phyloP scores from a whole-genome alignment of 2,888 invertebrate genomes.

The Automeris io region DNA sequence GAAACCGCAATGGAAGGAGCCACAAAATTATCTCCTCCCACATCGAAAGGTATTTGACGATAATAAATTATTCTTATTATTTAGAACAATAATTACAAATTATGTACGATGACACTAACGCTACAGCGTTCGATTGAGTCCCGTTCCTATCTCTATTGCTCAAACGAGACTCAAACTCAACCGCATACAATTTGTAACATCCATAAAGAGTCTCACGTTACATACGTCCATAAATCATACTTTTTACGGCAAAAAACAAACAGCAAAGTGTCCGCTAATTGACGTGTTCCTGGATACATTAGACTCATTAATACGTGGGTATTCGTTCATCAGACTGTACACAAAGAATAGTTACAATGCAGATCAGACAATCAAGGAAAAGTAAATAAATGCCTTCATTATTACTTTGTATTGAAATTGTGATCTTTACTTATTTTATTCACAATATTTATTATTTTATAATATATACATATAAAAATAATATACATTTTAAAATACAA shows the following conservation, averaged over 20 bases:
- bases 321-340: slow-evolving; percentile 23
- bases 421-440: no score
- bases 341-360: slow-evolving; percentile 16
- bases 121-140: no score
- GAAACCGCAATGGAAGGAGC: no score
- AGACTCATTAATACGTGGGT: slow-evolving; percentile 25
- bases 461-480: no score
- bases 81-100: no score
- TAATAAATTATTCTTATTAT: no score
- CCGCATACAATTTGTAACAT: slow-evolving; percentile 64
- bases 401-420: no score
- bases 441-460: no score
- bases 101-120: no score
- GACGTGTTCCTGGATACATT: slow-evolving; percentile 64
- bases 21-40: no score
- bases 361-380: slow-evolving; percentile 3
- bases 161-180: slow-evolving; percentile 32
- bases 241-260: slow-evolving; percentile 49
- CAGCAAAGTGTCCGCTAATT: slow-evolving; percentile 71
- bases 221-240: slow-evolving; percentile 65
- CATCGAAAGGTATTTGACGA: no score
- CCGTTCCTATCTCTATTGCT: slow-evolving; percentile 24
- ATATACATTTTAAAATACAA: no score
- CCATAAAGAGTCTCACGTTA: slow-evolving; percentile 62
- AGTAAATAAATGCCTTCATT: neutral